A percentile compares a stretch with the other conserved stretches of the same genome.
phyloP scores from a whole-genome alignment of 2,113 vertebrate genomes.

The Ptyas mucosa region DNA sequence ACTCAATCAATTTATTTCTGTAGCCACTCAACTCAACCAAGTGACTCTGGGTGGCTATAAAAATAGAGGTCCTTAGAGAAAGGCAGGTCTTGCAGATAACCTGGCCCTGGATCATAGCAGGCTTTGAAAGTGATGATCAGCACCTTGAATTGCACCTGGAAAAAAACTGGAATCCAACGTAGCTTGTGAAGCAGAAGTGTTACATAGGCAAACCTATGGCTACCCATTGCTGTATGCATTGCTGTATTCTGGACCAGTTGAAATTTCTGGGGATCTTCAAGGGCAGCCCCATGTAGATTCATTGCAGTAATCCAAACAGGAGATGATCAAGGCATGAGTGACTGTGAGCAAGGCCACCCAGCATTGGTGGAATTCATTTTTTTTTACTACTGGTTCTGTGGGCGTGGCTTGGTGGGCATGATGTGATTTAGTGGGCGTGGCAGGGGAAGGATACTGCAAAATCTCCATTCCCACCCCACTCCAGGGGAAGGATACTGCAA shows the following conservation, averaged over 20 bases:
- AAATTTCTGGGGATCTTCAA: background rate
- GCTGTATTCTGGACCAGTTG: background rate
- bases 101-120: background rate
- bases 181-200: background rate
- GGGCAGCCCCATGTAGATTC: too few relatives aligned
- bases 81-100: background rate
- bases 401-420: too few relatives aligned
- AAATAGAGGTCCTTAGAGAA: background rate
- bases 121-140: background rate
- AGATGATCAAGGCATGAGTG: background rate
- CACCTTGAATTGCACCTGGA: background rate
- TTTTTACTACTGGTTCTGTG: too few relatives aligned
- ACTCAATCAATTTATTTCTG: background rate
- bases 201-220: background rate
- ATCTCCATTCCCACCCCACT: too few relatives aligned
- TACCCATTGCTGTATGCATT: background rate
- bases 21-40: background rate
- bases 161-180: background rate
- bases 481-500: too few relatives aligned
- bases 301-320: background rate
- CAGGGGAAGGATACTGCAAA: too few relatives aligned
- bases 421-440: too few relatives aligned
- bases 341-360: background rate
- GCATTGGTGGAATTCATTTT: too few relatives aligned
- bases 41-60: background rate